These are phyloP conservation scores for Heterocephalus glaber DNA, from an alignment of 2,113 vertebrate species.

Conservation along the genomic window DNA sequence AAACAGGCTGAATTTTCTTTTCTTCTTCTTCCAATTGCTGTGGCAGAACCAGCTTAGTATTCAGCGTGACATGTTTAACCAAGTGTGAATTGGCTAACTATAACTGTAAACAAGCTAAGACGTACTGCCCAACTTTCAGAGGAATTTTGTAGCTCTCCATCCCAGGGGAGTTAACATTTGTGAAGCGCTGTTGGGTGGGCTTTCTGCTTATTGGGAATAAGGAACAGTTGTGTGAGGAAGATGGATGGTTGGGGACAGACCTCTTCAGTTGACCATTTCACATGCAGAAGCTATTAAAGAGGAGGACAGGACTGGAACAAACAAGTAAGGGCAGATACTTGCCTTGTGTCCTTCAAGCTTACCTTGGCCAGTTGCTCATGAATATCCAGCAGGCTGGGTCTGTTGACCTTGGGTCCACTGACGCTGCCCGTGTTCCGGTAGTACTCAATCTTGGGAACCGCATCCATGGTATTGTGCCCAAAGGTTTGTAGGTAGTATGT, in stretches of 20 bases:
- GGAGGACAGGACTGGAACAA: neutral
- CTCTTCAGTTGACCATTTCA: neutral
- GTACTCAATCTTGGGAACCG: constrained; percentile 94
- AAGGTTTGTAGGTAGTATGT: constrained; percentile 91
- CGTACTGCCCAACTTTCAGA: neutral
- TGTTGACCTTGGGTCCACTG: constrained; percentile 91
- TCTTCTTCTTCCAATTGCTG: neutral
- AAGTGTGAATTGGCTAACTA: neutral
- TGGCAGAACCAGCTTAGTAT: neutral
- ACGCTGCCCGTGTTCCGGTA: constrained; percentile 95
- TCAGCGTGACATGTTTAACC: constrained; percentile 34
- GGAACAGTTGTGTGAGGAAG: neutral
- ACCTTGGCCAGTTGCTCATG: constrained; percentile 96
- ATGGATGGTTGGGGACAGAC: neutral
- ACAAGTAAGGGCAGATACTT: neutral
- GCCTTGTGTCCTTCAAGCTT: constrained; percentile 76
- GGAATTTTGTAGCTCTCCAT: constrained; percentile 6
- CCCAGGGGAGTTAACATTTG: neutral
- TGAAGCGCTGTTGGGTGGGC: neutral
- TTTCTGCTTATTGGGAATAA: neutral
- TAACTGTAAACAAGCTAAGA: neutral
- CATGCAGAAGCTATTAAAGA: neutral
- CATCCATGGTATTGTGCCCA: constrained; percentile 96
- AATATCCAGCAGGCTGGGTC: constrained; percentile 96
- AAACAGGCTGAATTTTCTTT: neutral